A percentile compares a stretch with the other conserved stretches of the same genome.
Evolutionary conservation across 2,113 vertebrate genomes (phyloP).

Genomic region (Notechis scutatus): DNA sequence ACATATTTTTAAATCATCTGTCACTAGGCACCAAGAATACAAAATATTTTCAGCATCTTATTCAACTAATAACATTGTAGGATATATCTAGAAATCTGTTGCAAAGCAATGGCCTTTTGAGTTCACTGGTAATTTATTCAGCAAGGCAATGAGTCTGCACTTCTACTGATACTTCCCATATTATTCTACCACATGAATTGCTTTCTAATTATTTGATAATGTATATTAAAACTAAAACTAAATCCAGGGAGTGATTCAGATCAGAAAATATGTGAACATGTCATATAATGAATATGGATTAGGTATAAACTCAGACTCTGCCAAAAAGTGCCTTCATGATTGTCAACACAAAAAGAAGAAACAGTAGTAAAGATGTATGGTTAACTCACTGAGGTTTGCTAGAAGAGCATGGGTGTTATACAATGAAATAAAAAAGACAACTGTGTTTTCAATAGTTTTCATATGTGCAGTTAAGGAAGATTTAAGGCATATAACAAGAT

Average conservation of each 20-base stretch:
- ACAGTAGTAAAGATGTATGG: neutral
- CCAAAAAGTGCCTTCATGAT: neutral
- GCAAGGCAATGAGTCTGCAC: neutral
- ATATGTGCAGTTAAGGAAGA: neutral
- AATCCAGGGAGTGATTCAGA: neutral
- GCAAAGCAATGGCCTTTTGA: neutral
- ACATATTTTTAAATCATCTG: conserved; percentile 21
- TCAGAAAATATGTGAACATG: neutral
- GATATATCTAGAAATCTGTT: neutral
- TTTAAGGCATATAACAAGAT: neutral
- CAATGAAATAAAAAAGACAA: neutral
- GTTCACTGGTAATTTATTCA: neutral
- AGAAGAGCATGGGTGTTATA: neutral
- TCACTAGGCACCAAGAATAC: neutral
- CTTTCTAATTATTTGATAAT: neutral
- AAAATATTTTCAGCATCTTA: neutral
- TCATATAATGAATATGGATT: neutral
- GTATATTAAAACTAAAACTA: neutral
- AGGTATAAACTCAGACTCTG: neutral
- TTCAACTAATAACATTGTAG: neutral
- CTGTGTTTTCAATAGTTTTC: neutral
- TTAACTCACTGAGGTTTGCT: neutral
- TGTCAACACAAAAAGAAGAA: neutral
- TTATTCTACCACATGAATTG: neutral
- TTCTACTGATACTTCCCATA: neutral